Conservation (phyloP, 2,888 invertebrate species). For the Notodonta dromedarius region DNA sequence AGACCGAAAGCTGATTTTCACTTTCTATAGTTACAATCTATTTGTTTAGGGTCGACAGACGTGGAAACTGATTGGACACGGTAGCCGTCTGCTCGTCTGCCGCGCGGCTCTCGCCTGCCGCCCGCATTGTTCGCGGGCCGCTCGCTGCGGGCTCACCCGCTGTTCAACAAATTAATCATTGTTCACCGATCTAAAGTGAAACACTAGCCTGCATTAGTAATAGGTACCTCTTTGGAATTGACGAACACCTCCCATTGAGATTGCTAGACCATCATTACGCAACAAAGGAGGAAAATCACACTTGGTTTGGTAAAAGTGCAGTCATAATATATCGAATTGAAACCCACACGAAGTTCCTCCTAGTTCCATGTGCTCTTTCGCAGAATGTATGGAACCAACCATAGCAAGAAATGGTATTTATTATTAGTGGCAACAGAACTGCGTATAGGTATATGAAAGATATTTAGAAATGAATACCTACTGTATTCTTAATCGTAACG, state of each 20-base stretch:
- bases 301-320: no score
- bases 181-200: not conserved
- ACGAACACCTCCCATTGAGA: not conserved
- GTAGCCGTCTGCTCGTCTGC: conserved; percentile 6
- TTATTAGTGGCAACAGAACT: no score
- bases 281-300: no score
- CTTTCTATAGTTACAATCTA: conserved; percentile 33
- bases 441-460: no score
- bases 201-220: not conserved
- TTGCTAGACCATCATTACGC: not conserved
- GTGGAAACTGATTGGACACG: conserved; percentile 22
- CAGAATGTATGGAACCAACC: no score
- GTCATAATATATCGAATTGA: no score
- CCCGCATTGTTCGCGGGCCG: not conserved
- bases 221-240: not conserved
- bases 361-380: no score
- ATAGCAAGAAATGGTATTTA: no score
- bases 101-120: not conserved
- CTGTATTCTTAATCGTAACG: not conserved
- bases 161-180: not conserved
- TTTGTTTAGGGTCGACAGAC: conserved; percentile 22
- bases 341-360: no score
- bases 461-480: no score
- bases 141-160: not conserved
- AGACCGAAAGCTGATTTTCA: conserved; percentile 40